Percentiles rank a stretch among this genome's conserved stretches.
Conservation (phyloP, 1,140 invertebrate genomes). For the Drosophila chauvacae region DNA sequence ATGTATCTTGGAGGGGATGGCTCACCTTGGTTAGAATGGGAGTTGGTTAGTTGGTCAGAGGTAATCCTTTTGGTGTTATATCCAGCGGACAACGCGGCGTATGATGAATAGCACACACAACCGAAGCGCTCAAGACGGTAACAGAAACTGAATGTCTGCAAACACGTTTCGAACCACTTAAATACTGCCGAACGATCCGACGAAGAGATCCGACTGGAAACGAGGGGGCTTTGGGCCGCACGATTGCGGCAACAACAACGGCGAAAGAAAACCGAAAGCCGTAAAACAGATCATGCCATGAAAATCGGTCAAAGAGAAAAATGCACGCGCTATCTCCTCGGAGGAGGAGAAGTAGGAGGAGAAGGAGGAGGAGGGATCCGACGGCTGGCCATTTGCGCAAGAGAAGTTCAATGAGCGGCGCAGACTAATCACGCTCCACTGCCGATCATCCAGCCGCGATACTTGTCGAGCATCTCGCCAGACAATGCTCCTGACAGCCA, state of each 20-base stretch:
- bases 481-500: background rate
- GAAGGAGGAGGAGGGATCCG: background rate
- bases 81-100: slow-evolving; percentile 61
- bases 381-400: slow-evolving; percentile 66
- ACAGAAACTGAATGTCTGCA: slow-evolving; percentile 77
- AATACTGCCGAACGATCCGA: slow-evolving; percentile 53
- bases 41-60: slow-evolving; percentile 42
- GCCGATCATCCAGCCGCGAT: slow-evolving; percentile 31
- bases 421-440: slow-evolving; percentile 64
- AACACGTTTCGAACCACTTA: slow-evolving; percentile 77
- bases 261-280: slow-evolving; percentile 77
- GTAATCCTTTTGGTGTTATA: slow-evolving; percentile 47
- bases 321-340: slow-evolving; percentile 64
- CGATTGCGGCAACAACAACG: slow-evolving; percentile 56
- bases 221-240: slow-evolving; percentile 18
- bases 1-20: slow-evolving; percentile 26
- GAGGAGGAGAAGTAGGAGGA: background rate
- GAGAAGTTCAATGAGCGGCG: slow-evolving; percentile 76
- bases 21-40: slow-evolving; percentile 58
- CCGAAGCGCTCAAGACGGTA: slow-evolving; percentile 67
- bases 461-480: slow-evolving; percentile 10
- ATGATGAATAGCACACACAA: slow-evolving; percentile 57
- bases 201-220: slow-evolving; percentile 19
- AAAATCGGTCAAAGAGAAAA: slow-evolving; percentile 82
- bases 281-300: slow-evolving; percentile 82